phyloP scores from a whole-genome alignment of 2,888 invertebrate species.

The Priocnemis perturbator region DNA sequence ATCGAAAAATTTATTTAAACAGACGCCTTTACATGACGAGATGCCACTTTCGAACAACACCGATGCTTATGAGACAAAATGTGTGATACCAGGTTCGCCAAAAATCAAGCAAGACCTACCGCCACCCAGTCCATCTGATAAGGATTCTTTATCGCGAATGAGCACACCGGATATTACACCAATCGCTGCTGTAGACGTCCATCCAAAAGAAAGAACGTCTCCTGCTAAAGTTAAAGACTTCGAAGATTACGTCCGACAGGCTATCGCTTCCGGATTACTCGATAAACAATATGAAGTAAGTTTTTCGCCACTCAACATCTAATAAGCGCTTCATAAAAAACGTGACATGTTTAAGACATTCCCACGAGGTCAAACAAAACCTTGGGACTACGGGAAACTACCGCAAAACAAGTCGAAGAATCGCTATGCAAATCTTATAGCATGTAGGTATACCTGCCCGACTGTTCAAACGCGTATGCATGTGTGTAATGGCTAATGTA shows the following conservation, averaged over 20 bases:
- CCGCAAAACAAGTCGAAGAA: constrained; percentile 75
- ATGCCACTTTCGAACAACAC: constrained; percentile 19
- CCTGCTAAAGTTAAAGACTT: constrained; percentile 69
- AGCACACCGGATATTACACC: constrained; percentile 12
- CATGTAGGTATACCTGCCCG: constrained; percentile 72
- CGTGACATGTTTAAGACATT: constrained; percentile 65
- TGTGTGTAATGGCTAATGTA: not conserved
- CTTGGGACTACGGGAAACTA: constrained; percentile 71
- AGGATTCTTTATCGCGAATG: constrained; percentile 12
- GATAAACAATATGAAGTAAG: constrained; percentile 69
- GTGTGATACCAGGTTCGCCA: too few species aligned
- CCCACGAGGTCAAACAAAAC: constrained; percentile 71
- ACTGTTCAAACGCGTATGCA: not conserved
- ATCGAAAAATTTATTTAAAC: not conserved
- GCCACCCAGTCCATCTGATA: constrained; percentile 13
- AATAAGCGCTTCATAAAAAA: not conserved
- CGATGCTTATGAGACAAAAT: constrained; percentile 7
- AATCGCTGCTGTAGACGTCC: not conserved
- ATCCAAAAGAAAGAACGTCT: constrained; percentile 4
- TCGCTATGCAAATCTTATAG: constrained; percentile 75
- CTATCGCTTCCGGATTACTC: constrained; percentile 66
- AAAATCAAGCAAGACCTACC: constrained; percentile 6
- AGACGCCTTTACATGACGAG: constrained; percentile 14
- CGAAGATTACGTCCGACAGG: constrained; percentile 70
- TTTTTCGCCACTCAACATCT: not conserved